Base-by-base conservation (phyloP, 2,888 invertebrate species). In the Leptura quadrifasciata region DNA sequence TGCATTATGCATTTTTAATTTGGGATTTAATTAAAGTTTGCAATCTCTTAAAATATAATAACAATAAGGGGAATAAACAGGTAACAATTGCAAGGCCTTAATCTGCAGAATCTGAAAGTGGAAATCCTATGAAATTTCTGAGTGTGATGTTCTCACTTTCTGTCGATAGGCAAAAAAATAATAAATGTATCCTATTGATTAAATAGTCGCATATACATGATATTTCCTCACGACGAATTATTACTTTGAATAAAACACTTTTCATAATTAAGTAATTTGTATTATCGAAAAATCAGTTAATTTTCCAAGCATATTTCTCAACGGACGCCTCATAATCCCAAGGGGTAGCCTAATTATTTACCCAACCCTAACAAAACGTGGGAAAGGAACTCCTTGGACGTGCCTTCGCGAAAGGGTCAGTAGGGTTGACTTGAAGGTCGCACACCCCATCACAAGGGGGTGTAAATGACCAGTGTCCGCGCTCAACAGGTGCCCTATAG, bases 401-500 rank as follows among this genome's bases (percentile, higher is more conserved):
- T 71, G 71, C 76, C 76, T 69, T 60, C 68, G 69, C 75, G 77
- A 52, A 75, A 75, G 77, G 77, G 77, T 78, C 78, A 60, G 65
- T 27, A 64, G 57, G 71, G 71, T 60, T 65, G 76, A 52, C 74
- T 74, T 60, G 74, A 72, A 75, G 76, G 78, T 72, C 76, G 73
- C 77, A 58, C 75, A 64, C 77, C 67, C 75, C 73, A 65, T 72
- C 65, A 55, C 72, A 64, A 47, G 65, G 61, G 74, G 73, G 76
- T 74, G 78, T 64, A 60, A 76, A 74, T 76, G 76, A 76, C 76
- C 76, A 70, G 60, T 17, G 76, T 73, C 76, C 76, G 70, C 47
- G 71, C 61, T 71, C 71, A 71, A 71, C 71, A 71, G 71, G 71
- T 71, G 71, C 69, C 69, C 57, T 39, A 31, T 20, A 31, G 57